phyloP scores from a whole-genome alignment of 1,140 invertebrate species.

The Laodelphax striatellus region DNA sequence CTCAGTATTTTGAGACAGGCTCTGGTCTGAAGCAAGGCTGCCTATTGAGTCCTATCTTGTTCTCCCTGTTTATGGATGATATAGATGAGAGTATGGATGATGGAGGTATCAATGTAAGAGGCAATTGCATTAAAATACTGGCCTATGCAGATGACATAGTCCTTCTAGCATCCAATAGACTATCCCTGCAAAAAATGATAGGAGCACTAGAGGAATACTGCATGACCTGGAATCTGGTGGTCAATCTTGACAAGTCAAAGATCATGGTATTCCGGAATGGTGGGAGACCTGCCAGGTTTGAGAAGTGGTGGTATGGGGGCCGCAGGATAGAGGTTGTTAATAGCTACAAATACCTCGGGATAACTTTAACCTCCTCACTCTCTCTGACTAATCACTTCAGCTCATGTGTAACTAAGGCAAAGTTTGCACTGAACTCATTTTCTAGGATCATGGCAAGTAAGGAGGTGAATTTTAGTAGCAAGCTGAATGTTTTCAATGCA shows the following conservation, averaged over 20 bases:
- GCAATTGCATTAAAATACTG: background rate
- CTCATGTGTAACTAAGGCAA: background rate
- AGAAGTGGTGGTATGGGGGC: background rate
- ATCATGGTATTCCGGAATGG: background rate
- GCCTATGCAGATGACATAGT: slow-evolving; percentile 5
- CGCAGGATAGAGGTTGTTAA: background rate
- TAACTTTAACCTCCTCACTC: background rate
- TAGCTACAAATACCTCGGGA: no score
- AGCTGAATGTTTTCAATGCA: background rate
- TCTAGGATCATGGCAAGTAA: background rate
- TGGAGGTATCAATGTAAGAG: slow-evolving; percentile 12
- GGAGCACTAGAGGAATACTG: background rate
- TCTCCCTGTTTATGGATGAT: slow-evolving; percentile 17
- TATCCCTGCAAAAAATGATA: background rate
- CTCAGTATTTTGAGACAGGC: slow-evolving; percentile 5
- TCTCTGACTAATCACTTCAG: background rate
- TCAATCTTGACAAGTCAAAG: background rate
- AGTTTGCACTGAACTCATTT: background rate
- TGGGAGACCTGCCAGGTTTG: background rate
- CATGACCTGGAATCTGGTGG: background rate
- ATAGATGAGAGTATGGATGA: slow-evolving; percentile 8
- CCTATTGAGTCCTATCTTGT: slow-evolving; percentile 16
- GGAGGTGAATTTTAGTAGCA: background rate
- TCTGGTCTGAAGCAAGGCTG: slow-evolving; percentile 19
- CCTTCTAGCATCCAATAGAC: background rate